Evolutionary conservation across 2,797 vertebrate genomes (phyloP), one percentile per base, ranked within the genome.

Genomic region (Sebastolobus altivelis): DNA sequence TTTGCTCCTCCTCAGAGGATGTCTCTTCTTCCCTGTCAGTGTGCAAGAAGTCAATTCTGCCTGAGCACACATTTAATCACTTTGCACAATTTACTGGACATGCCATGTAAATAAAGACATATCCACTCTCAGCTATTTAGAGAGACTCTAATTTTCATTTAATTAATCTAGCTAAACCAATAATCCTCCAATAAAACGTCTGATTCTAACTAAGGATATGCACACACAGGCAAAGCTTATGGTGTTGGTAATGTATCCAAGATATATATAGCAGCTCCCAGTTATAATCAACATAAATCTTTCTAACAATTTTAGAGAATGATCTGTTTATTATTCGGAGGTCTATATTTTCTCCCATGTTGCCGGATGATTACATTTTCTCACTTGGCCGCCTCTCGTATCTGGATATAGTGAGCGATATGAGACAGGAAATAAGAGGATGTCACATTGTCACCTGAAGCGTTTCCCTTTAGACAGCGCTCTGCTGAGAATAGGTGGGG

Each of bases 361-460:
- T 88, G 80, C 65, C 49, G 58, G 49, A 66, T 81, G 82, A 93
- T 90, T 88, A 83, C 56, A 87, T 85, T 86, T 52, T 80, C 81
- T 75, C 75, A 81, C 80, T 76, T 69, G 68, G 75, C 80, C 87
- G 83, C 75, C 72, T 84, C 55, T 81, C 66, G 43, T 73, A 56
- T 75, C 65, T 77, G 54, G 33, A 72, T 74, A 35, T 20, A 33
- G 68, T n/a, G 67, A 78, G 60, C 82, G 71, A 84, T 77, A 82
- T 72, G 68, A 79, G 79, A 90, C 66, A 38, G 38, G 62, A 82
- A 87, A 83, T 80, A 65, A 81, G 77, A 86, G 55, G 68, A 80
- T 77, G 61, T 85, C 75, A 35, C 52, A 49, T 82, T 82, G 81
- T 92, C 81, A 96, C 96, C 96, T 96, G 94, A 93, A 94, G 92